These are phyloP conservation scores for Phacellophora camtschatica DNA, from an alignment of 30 jellyfish, hydroid and myxozoan species.

Conservation along the genomic window DNA sequence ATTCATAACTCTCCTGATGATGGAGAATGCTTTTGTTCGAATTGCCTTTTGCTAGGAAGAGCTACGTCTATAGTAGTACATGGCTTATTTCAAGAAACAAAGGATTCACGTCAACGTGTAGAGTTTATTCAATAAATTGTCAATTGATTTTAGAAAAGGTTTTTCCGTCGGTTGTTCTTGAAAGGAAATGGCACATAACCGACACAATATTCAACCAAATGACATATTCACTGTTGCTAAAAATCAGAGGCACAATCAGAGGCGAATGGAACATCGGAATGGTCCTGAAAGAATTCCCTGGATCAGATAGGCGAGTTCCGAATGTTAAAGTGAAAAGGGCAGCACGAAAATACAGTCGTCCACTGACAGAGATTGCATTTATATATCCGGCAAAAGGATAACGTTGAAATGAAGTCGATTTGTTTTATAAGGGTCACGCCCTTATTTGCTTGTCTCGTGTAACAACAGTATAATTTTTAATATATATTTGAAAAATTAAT, in stretches of 20 bases:
- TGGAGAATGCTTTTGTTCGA: conserved; percentile 74
- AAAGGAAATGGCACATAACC: conserved; percentile 67
- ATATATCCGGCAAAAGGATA: conserved; percentile 65
- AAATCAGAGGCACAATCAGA: conserved; percentile 55
- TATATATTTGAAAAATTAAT: no score
- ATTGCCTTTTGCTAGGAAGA: conserved; percentile 66
- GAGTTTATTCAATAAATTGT: conserved; percentile 68
- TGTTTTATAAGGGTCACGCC: no score
- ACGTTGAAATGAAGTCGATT: no score
- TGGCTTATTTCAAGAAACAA: conserved; percentile 77
- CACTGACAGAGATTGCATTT: conserved; percentile 65
- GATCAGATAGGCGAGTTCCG: conserved; percentile 63
- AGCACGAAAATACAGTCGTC: conserved; percentile 56
- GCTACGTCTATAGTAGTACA: conserved; percentile 69
- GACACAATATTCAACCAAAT: conserved; percentile 44
- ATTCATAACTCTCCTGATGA: conserved; percentile 74
- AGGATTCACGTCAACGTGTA: conserved; percentile 51
- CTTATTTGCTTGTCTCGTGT: no score
- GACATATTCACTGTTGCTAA: conserved; percentile 42
- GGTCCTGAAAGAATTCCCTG: conserved; percentile 44
- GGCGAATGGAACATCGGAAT: conserved; percentile 67
- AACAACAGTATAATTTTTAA: no score
- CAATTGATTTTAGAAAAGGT: conserved; percentile 56
- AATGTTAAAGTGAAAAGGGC: conserved; percentile 48
- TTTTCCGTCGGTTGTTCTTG: conserved; percentile 60